Percentiles rank a stretch among this genome's conserved stretches.
Conservation (phyloP, 2,888 invertebrate species). For the Trissonchulus sp. region DNA sequence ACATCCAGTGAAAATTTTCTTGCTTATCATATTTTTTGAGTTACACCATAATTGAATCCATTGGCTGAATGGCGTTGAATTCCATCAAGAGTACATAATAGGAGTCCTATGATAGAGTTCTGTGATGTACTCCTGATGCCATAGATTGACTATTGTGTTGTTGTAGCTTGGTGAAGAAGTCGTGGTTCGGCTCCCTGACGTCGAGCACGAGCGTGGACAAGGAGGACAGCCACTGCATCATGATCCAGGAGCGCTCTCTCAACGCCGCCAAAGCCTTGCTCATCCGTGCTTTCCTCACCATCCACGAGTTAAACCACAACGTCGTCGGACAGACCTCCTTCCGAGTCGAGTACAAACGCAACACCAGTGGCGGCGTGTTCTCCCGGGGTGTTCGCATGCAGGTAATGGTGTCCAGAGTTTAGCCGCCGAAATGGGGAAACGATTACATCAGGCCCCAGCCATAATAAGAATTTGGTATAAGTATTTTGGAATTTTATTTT, state of each 20-base stretch:
- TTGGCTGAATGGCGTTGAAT: too few species aligned
- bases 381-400: slow-evolving; percentile 51
- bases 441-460: background rate
- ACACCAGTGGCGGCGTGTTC: slow-evolving; percentile 65
- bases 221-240: slow-evolving; percentile 91
- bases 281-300: slow-evolving; percentile 94
- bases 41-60: too few species aligned
- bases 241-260: slow-evolving; percentile 90
- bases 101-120: too few species aligned
- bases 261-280: slow-evolving; percentile 96
- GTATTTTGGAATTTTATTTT: background rate
- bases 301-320: slow-evolving; percentile 90
- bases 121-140: too few species aligned
- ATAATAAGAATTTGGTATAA: background rate
- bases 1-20: too few species aligned
- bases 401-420: slow-evolving; percentile 37
- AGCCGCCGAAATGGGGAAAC: background rate
- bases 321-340: slow-evolving; percentile 98
- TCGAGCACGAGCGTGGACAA: slow-evolving; percentile 70
- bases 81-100: slow-evolving; percentile 28
- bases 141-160: too few species aligned
- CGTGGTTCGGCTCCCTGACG: slow-evolving; percentile 97
- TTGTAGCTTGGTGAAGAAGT: slow-evolving; percentile 74
- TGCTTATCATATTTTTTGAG: too few species aligned
- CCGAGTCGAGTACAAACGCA: slow-evolving; percentile 88